These are phyloP conservation scores for Ctenopoma kingsleyae DNA, from an alignment of 2,797 vertebrate species.

Conservation along the genomic window DNA sequence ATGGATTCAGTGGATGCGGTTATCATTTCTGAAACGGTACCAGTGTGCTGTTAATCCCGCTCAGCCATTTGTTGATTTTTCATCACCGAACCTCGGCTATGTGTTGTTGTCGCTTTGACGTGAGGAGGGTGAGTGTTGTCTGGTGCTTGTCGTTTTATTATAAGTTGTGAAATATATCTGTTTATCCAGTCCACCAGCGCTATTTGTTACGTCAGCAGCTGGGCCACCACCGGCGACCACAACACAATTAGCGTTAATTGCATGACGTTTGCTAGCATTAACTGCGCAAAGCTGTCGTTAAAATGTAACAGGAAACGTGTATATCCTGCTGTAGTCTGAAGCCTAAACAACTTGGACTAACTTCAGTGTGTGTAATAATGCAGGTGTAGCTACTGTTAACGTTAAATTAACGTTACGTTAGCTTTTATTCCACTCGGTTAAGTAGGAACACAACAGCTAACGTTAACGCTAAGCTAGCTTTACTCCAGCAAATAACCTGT, in stretches of 20 bases:
- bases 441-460: not conserved
- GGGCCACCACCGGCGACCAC: constrained; percentile 23
- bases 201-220: constrained; percentile 35
- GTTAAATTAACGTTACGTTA: not conserved
- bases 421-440: not conserved
- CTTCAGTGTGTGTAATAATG: not conserved
- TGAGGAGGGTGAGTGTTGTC: constrained; percentile 67
- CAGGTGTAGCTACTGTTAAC: not conserved
- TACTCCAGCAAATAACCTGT: not conserved
- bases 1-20: constrained; percentile 10
- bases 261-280: not conserved
- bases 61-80: constrained; percentile 19
- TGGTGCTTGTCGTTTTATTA: constrained; percentile 12
- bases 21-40: not conserved
- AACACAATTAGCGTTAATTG: constrained; percentile 2
- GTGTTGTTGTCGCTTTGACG: constrained; percentile 49
- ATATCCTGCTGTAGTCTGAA: not conserved
- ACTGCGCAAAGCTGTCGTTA: not conserved
- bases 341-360: too few species aligned
- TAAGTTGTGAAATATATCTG: not conserved
- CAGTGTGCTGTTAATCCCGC: not conserved
- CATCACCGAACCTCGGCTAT: constrained; percentile 49
- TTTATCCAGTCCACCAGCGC: not conserved
- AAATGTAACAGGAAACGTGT: not conserved
- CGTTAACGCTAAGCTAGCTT: not conserved